phyloP scores from a whole-genome alignment of 2,797 vertebrate species.

The Naso thynnoides region DNA sequence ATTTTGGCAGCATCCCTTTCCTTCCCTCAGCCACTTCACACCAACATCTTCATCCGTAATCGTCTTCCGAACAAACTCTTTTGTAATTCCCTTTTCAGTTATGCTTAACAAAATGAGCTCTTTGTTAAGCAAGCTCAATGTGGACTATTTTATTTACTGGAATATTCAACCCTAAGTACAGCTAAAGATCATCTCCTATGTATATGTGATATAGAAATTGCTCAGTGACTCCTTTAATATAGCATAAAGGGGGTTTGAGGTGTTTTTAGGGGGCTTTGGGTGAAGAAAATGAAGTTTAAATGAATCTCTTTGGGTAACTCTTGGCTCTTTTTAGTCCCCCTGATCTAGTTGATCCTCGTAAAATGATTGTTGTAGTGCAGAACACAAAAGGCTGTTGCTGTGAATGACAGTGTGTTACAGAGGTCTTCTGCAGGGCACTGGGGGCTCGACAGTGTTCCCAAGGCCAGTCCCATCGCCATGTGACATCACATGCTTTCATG shows the following conservation, averaged over 20 bases:
- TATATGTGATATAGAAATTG: background rate
- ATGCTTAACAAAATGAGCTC: background rate
- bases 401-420: constrained; percentile 29
- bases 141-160: too few species aligned
- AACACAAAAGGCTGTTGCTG: constrained; percentile 50
- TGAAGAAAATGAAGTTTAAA: too few species aligned
- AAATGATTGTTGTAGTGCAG: constrained; percentile 9
- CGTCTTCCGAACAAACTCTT: background rate
- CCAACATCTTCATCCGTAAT: background rate
- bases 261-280: too few species aligned
- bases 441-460: constrained; percentile 60
- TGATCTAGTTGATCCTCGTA: background rate
- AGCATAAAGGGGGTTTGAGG: too few species aligned
- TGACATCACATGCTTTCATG: constrained; percentile 90
- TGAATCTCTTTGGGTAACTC: background rate
- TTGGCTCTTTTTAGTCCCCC: background rate
- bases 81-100: background rate
- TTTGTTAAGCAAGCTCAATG: background rate
- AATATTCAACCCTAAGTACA: background rate
- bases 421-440: constrained; percentile 61
- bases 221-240: background rate
- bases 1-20: background rate
- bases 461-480: constrained; percentile 78
- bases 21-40: background rate
- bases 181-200: background rate